These are phyloP conservation scores for Lates japonicus DNA, from an alignment of 2,797 vertebrate genomes.

Conservation along the genomic window DNA sequence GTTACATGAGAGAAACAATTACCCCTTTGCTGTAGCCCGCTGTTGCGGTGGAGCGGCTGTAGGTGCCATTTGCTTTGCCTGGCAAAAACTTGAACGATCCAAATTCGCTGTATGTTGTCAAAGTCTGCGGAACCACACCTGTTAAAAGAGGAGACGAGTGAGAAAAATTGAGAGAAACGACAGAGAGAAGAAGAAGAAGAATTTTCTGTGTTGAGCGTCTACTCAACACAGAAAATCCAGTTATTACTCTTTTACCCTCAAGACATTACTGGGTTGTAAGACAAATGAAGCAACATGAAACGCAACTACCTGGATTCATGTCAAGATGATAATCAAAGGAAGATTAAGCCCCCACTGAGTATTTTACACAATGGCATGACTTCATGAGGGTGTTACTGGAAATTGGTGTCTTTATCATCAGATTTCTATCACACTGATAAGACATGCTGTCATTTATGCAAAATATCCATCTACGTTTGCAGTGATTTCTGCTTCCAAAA, in stretches of 20 bases:
- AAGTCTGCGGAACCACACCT: constrained; percentile 32
- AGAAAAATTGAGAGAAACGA: too few species aligned
- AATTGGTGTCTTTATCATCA: not conserved
- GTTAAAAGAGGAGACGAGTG: constrained; percentile 32
- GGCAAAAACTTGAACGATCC: constrained; percentile 77
- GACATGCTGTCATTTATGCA: not conserved
- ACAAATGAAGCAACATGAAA: not conserved
- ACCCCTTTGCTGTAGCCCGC: constrained; percentile 65
- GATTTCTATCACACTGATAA: not conserved
- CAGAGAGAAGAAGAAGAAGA: too few species aligned
- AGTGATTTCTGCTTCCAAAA: not conserved
- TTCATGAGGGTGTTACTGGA: not conserved
- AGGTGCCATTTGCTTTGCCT: constrained; percentile 60
- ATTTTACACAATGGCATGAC: not conserved
- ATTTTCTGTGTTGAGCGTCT: too few species aligned
- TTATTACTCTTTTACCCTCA: not conserved
- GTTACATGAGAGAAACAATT: constrained; percentile 41
- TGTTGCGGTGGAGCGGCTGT: constrained; percentile 34
- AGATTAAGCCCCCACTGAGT: not conserved
- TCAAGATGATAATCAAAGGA: not conserved
- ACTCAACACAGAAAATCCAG: too few species aligned
- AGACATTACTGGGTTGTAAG: not conserved
- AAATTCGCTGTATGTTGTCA: constrained; percentile 50
- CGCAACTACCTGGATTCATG: not conserved
- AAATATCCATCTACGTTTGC: not conserved